Evolutionary conservation across 2,797 vertebrate genomes (phyloP).

Genomic region (Silurus lanzhouensis): DNA sequence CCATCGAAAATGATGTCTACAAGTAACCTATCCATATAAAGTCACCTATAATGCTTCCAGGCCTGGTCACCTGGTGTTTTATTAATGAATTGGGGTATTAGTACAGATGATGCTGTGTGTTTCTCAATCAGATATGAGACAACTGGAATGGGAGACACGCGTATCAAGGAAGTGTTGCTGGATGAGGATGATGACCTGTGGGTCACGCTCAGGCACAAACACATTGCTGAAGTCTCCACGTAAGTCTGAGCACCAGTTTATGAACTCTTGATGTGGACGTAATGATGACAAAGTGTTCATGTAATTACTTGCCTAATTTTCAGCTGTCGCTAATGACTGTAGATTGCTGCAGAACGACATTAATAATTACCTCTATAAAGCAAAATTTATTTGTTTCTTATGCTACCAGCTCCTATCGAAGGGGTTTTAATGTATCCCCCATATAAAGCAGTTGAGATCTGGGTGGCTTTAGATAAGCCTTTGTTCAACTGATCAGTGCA

Average conservation of each 20-base stretch:
- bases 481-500: not conserved
- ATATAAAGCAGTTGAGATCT: not conserved
- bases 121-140: slow-evolving; percentile 86
- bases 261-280: not conserved
- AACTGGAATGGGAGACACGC: slow-evolving; percentile 90
- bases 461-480: not conserved
- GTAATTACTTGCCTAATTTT: not conserved
- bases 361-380: not conserved
- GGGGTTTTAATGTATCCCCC: not conserved
- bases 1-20: slow-evolving; percentile 94
- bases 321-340: not conserved
- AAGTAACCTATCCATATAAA: slow-evolving; percentile 72
- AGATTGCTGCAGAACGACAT: not conserved
- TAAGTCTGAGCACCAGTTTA: slow-evolving; percentile 70
- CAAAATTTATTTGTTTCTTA: not conserved
- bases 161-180: slow-evolving; percentile 90
- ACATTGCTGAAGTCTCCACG: slow-evolving; percentile 97
- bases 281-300: not conserved
- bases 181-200: slow-evolving; percentile 96
- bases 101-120: slow-evolving; percentile 1
- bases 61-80: not conserved
- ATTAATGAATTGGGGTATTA: not conserved
- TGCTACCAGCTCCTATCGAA: not conserved
- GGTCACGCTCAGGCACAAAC: slow-evolving; percentile 92
- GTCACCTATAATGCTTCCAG: not conserved